These are phyloP conservation scores for Axea sp. DNA, from an alignment of 2,888 invertebrate species.

Conservation along the genomic window DNA sequence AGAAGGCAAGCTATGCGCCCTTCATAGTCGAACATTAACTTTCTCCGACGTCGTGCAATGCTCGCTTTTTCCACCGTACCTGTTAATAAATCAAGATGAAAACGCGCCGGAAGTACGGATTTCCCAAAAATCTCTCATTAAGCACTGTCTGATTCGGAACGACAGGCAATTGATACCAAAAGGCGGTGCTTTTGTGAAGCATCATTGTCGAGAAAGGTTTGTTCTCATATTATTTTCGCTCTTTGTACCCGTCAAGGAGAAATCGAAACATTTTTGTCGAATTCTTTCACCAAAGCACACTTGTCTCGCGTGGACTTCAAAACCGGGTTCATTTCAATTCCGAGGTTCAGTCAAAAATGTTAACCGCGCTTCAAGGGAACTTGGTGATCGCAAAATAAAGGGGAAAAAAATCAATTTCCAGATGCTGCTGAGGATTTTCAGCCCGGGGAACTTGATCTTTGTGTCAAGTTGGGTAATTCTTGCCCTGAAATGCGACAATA, in stretches of 20 bases:
- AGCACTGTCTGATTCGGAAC: slow-evolving; percentile 28
- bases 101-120: slow-evolving; percentile 56
- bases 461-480: slow-evolving; percentile 78
- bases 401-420: slow-evolving; percentile 23
- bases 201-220: slow-evolving; percentile 48
- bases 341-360: too few species aligned
- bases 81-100: slow-evolving; percentile 49
- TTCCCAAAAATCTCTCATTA: slow-evolving; percentile 13
- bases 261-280: too few species aligned
- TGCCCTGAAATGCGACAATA: slow-evolving; percentile 79
- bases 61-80: slow-evolving; percentile 17
- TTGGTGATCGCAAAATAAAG: too few species aligned
- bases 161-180: slow-evolving; percentile 10
- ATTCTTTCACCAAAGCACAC: too few species aligned
- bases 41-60: slow-evolving; percentile 52
- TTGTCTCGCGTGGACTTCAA: too few species aligned
- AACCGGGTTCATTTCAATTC: too few species aligned
- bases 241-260: background rate
- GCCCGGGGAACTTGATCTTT: slow-evolving; percentile 21
- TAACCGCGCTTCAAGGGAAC: too few species aligned
- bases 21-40: slow-evolving; percentile 53
- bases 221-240: slow-evolving; percentile 16
- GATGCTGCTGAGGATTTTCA: slow-evolving; percentile 41
- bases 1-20: slow-evolving; percentile 48
- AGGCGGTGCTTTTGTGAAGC: slow-evolving; percentile 31